Percentiles rank a stretch among this genome's conserved stretches.
Conservation (phyloP, 2,113 vertebrate genomes). For the Myotis lucifugus region DNA sequence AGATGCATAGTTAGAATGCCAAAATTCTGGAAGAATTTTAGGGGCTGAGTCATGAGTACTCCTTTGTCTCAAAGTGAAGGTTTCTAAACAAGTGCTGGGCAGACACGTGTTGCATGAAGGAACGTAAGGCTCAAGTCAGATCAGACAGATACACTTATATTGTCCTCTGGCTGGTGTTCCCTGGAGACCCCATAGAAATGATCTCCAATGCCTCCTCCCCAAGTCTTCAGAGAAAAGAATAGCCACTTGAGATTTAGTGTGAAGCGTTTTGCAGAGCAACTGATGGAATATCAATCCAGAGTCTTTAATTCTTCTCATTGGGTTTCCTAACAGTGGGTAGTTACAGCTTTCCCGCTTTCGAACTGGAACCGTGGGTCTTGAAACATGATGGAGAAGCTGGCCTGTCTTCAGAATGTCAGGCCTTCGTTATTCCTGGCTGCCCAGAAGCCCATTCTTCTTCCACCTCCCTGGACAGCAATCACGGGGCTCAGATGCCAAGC, state of each 20-base stretch:
- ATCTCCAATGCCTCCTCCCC: neutral
- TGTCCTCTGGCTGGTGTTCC: neutral
- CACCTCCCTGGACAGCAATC: conserved; percentile 61
- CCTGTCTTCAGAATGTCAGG: conserved; percentile 43
- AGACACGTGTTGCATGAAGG: neutral
- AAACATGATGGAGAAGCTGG: conserved; percentile 59
- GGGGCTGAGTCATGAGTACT: neutral
- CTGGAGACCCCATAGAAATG: neutral
- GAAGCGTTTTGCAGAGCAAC: neutral
- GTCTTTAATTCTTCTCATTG: neutral
- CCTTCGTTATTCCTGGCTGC: conserved; percentile 41
- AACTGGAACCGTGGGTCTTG: neutral
- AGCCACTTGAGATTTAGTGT: neutral
- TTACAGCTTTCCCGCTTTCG: neutral
- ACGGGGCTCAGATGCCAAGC: conserved; percentile 46
- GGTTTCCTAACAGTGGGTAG: neutral
- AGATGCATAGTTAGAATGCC: neutral
- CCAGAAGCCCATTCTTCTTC: conserved; percentile 50
- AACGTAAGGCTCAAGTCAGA: neutral
- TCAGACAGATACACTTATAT: neutral
- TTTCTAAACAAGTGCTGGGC: neutral
- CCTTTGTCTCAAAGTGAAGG: neutral
- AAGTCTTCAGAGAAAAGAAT: neutral
- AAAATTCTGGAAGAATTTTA: neutral
- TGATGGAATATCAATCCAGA: neutral